Conservation (phyloP, 2,888 invertebrate genomes). For the Ochropleura leucogaster region DNA sequence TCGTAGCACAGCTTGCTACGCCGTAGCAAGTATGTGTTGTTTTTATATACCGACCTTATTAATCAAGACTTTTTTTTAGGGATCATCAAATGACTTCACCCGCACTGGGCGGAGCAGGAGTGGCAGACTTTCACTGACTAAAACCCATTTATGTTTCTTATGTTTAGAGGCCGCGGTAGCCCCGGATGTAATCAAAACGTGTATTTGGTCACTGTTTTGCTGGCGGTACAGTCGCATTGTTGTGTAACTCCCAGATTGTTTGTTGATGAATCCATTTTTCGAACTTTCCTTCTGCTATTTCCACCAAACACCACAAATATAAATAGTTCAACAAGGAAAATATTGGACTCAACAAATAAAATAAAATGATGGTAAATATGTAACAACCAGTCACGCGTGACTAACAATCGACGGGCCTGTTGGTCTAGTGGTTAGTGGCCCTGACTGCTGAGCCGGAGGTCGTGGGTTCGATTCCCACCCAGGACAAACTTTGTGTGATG, state of each 20-base stretch:
- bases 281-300: not conserved
- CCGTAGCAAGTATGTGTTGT: not conserved
- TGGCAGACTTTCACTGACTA: no score
- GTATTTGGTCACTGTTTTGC: not conserved
- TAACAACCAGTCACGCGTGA: conserved; percentile 1
- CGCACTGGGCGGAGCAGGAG: no score
- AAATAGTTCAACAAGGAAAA: not conserved
- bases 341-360: not conserved
- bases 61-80: not conserved
- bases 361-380: conserved; percentile 11
- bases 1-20: not conserved
- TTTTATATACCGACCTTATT: not conserved
- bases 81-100: no score
- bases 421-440: no score
- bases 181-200: no score
- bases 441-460: no score
- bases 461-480: no score
- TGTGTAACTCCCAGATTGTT: not conserved
- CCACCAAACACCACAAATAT: not conserved
- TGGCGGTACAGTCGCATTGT: not conserved
- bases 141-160: no score
- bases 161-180: no score
- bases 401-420: no score
- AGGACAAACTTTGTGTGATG: no score
- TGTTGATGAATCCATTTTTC: not conserved